Conservation (phyloP, 2,888 invertebrate genomes). For the Plebejus argus region DNA sequence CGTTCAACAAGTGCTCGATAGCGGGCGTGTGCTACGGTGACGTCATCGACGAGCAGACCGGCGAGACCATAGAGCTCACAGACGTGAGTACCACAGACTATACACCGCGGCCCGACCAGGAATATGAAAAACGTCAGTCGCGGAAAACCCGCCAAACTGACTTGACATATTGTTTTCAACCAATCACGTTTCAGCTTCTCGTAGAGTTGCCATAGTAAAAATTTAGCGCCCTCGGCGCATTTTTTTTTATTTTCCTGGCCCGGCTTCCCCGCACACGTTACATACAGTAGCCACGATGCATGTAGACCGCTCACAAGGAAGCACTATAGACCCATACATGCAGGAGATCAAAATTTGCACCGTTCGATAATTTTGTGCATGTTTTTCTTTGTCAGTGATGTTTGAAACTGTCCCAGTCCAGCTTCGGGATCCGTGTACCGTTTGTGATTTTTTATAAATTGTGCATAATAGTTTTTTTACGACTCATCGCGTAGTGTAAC, state of each 20-base stretch:
- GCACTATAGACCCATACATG: constrained; percentile 29
- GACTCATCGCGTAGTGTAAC: constrained; percentile 25
- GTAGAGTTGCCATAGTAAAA: not conserved
- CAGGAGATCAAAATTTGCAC: constrained; percentile 21
- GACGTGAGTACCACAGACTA: constrained; percentile 80
- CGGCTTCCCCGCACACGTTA: constrained; percentile 1
- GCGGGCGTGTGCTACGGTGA: constrained; percentile 96
- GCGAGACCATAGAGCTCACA: constrained; percentile 91
- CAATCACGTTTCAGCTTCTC: not conserved
- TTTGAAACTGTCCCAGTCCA: constrained; percentile 33
- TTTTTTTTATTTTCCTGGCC: constrained; percentile 5
- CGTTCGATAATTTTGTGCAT: constrained; percentile 31
- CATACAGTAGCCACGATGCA: constrained; percentile 24
- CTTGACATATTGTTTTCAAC: not conserved
- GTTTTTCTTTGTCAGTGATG: constrained; percentile 32
- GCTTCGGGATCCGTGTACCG: constrained; percentile 32
- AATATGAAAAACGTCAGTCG: not conserved
- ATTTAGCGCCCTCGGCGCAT: not conserved
- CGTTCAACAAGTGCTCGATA: constrained; percentile 99
- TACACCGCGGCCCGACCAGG: not conserved
- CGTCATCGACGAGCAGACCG: constrained; percentile 91
- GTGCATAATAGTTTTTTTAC: constrained; percentile 31
- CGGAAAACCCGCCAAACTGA: not conserved
- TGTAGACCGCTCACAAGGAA: constrained; percentile 21
- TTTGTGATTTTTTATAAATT: constrained; percentile 32